Base-by-base conservation (phyloP, 2,797 vertebrate genomes). In the Brachyrhaphis roseni region DNA sequence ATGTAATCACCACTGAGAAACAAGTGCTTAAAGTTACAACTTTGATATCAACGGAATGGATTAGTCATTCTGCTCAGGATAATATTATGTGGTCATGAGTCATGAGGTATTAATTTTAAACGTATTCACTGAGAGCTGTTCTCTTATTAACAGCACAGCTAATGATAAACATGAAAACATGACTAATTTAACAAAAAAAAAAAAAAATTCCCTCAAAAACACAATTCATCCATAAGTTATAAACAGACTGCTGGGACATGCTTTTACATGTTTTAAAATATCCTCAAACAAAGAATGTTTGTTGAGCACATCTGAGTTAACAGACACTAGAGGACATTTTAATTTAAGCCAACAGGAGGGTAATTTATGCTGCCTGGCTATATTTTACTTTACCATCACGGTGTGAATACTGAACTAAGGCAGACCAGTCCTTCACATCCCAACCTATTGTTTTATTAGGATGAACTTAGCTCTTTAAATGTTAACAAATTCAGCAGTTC, bases 21-120 rank as follows among this genome's bases (percentile, higher is more conserved):
- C 23, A 82, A 82, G 72, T 79, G 51, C 74, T 84, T 72, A 39
- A 84, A 82, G 64, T 79, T 12, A 53, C 49, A 78, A 80, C 86
- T 75, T 85, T 79, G 77, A 74, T 49, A 49, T 79, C 74, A 82
- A 49, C 11, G 46, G 23, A 72, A 81, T 43, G 10, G 53, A 77
- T 80, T 72, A 47, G 46, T 87, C 71, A 77, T 81, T 70, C 16
- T 6, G 79, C 47, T 86, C 76, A 51, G 11, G 53, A 70, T 51
- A 81, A 79, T 75, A 80, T 85, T 79, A 41, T 46, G 55, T 34
- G 26, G 36, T 81, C 74, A 41, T 49, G 39, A 31, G 53, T 43
- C 74, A 36, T 55, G 26, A 62, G 43, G 16, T 31, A 76, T 62
- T 62, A 5, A 62, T 76, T 46, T 64, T 59, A 76, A 62, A 46